These are phyloP conservation scores for Lypha dubia DNA, from an alignment of 2,888 invertebrate species.

Conservation along the genomic window DNA sequence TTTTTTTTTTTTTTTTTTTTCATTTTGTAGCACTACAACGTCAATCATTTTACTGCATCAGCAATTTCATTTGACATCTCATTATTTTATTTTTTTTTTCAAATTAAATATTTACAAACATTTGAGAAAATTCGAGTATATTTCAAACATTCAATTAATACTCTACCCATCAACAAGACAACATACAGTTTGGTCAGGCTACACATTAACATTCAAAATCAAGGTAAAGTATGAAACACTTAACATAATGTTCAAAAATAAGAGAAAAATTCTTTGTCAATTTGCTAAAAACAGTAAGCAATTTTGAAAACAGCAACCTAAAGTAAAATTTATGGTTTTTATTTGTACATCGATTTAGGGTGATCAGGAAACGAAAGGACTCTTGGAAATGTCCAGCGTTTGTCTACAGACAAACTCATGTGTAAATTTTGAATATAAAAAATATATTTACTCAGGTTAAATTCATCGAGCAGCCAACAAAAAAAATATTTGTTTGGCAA, in stretches of 20 bases:
- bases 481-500: constrained; percentile 10
- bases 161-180: constrained; percentile 2
- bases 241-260: too few relatives aligned
- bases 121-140: not conserved
- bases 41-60: constrained; percentile 43
- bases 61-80: constrained; percentile 18
- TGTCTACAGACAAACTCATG: too few relatives aligned
- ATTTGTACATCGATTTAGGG: too few relatives aligned
- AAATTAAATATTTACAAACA: constrained; percentile 10
- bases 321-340: too few relatives aligned
- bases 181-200: too few relatives aligned
- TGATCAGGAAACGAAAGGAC: too few relatives aligned
- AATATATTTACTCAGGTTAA: not conserved
- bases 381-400: too few relatives aligned
- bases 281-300: too few relatives aligned
- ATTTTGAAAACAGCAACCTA: too few relatives aligned
- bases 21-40: not conserved
- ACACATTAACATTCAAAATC: not conserved
- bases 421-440: not conserved
- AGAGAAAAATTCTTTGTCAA: too few relatives aligned
- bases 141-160: constrained; percentile 1
- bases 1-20: too few relatives aligned
- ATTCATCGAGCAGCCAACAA: constrained; percentile 13
- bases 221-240: too few relatives aligned
- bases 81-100: not conserved